Conservation (phyloP, 2,113 vertebrate genomes). For the Egretta garzetta region DNA sequence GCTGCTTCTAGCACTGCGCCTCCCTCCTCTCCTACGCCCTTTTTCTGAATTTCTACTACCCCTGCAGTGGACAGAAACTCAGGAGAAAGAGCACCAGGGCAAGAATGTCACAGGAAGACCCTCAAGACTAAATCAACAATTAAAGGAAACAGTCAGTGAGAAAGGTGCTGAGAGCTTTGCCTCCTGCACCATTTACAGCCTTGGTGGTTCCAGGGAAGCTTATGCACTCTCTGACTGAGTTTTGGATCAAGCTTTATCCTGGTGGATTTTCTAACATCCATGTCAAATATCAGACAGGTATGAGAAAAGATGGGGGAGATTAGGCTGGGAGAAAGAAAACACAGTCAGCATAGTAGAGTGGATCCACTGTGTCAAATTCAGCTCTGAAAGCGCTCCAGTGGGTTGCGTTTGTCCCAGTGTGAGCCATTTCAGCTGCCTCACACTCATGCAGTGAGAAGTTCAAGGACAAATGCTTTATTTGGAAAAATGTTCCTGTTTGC, state of each 20-base stretch:
- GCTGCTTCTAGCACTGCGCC: conserved; percentile 57
- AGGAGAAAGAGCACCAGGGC: background rate
- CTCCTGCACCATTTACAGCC: background rate
- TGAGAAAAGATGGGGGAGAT: background rate
- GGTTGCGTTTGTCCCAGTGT: background rate
- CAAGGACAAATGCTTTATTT: conserved; percentile 17
- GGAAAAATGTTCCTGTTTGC: background rate
- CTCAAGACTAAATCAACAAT: background rate
- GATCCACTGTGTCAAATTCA: background rate
- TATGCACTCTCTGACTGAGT: background rate
- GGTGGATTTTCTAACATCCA: background rate
- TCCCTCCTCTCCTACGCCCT: background rate
- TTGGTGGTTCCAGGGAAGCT: background rate
- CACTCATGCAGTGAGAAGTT: background rate
- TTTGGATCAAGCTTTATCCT: background rate
- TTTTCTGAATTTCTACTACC: background rate
- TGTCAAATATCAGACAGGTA: background rate
- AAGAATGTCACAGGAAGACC: background rate
- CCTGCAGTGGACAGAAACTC: background rate
- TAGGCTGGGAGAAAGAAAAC: background rate
- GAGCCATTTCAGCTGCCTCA: background rate
- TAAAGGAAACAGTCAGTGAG: background rate
- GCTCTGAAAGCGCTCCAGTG: background rate
- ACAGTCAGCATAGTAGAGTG: background rate
- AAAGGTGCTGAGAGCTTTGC: background rate